Evolutionary conservation across 2,888 invertebrate species (phyloP).

Genomic region (Patella pellucida): DNA sequence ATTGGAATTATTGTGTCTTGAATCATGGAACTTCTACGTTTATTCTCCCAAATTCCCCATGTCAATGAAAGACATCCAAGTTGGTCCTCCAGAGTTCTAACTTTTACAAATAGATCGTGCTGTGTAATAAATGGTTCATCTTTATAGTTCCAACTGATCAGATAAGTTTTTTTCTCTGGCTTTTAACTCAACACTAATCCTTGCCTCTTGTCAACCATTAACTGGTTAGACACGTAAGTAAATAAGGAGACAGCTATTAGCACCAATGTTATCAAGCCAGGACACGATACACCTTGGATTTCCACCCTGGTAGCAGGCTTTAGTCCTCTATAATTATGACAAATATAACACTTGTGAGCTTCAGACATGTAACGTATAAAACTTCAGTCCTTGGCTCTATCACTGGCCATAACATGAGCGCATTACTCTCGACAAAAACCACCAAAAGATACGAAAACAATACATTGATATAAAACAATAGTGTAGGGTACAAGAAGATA

Average conservation of each 20-base stretch:
- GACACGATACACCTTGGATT: no score
- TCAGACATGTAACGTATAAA: slow-evolving; percentile 2
- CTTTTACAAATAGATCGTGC: no score
- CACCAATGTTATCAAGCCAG: no score
- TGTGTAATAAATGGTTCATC: no score
- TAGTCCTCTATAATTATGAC: neutral
- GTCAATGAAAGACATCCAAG: neutral
- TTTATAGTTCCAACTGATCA: no score
- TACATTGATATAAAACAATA: slow-evolving; percentile 12
- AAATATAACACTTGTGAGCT: slow-evolving; percentile 6
- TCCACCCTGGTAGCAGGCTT: no score
- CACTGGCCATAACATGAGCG: slow-evolving; percentile 9
- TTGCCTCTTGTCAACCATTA: no score
- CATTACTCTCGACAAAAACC: slow-evolving; percentile 7
- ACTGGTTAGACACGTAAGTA: no score
- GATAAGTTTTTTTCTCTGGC: no score
- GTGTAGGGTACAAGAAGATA: slow-evolving; percentile 7
- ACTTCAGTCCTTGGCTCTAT: slow-evolving; percentile 1
- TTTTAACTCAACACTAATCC: no score
- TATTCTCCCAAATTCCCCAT: no score
- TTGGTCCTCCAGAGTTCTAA: neutral
- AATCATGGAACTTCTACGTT: neutral
- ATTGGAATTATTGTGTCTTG: neutral
- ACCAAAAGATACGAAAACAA: slow-evolving; percentile 12
- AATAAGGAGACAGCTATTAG: no score